These are phyloP conservation scores for Amblyteles armatorius DNA, from an alignment of 2,888 invertebrate species.

Conservation along the genomic window DNA sequence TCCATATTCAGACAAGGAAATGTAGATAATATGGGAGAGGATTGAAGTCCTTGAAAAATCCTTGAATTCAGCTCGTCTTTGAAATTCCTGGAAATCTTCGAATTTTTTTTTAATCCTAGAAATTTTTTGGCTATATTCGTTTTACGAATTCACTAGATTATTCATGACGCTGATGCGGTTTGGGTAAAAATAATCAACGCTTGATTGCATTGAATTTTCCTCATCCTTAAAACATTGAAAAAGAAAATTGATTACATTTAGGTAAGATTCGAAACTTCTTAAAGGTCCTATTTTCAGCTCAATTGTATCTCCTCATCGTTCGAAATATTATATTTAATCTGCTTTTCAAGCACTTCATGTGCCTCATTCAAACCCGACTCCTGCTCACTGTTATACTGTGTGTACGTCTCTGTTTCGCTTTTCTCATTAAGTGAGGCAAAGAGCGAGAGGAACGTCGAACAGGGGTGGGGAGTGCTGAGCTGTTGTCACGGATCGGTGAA, in stretches of 20 bases:
- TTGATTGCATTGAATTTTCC: background rate
- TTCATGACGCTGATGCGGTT: no score
- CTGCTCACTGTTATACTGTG: constrained; percentile 20
- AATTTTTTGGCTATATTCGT: no score
- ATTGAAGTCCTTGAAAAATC: no score
- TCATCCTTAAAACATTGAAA: background rate
- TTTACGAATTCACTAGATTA: no score
- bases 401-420: constrained; percentile 58
- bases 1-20: background rate
- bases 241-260: background rate
- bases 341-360: constrained; percentile 3
- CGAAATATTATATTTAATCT: background rate
- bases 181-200: no score
- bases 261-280: background rate
- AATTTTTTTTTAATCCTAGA: no score
- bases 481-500: constrained; percentile 67
- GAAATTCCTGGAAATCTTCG: no score
- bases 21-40: no score
- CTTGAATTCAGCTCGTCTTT: no score
- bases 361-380: constrained; percentile 16
- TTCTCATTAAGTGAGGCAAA: constrained; percentile 63
- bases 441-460: constrained; percentile 10
- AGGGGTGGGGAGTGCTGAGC: constrained; percentile 41
- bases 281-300: background rate
- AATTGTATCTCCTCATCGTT: background rate